Base-by-base conservation (phyloP, 2,888 invertebrate species). In the Hoplodrina ambigua region DNA sequence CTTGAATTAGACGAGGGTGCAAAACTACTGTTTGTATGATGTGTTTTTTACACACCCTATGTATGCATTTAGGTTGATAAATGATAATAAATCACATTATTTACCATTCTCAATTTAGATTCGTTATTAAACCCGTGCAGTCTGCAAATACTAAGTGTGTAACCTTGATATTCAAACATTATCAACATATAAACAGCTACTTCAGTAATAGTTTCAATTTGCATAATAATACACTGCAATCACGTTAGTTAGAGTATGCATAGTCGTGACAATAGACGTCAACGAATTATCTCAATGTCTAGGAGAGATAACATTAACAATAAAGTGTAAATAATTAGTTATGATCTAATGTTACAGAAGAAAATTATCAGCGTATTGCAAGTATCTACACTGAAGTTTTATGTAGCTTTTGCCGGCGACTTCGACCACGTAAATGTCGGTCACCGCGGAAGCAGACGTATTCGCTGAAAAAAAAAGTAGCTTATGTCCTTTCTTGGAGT, bases 211-310 rank as follows among this genome's bases (percentile, higher is more conserved):
- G 46, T 17, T 46, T 46, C 46, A 46, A 17, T 17, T 46, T 56
- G 46, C 30, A 50, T 53, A 25, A 11, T n/a, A 69, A 50, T 55
- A 71, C 57, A 72, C 53, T 63, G 72, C 30, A 81, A 88, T 88
- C 91, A 91, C 87, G 90, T 83, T 58, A 63, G 81, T 82, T 80
- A 79, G 69, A 78, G 69, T 74, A 60, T 77, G 75, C 81, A 80
- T 86, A 75, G 72, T 82, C 90, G 88, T 90, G 89, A 87, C 80
- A 83, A 80, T 81, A 67, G 86, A 82, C 76, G 82, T 77, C 73
- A 77, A 63, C 71, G 56, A 56, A 62, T 77, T 80, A 80, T 82
- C 69, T 64, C 20, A 52, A 72, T 77, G 79, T 78, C 79, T 81
- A 71, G 56, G 4, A 59, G 55, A 50, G 67, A 67, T 83, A 80